Conservation (phyloP, 2,113 vertebrate species). For the Mugil cephalus region DNA sequence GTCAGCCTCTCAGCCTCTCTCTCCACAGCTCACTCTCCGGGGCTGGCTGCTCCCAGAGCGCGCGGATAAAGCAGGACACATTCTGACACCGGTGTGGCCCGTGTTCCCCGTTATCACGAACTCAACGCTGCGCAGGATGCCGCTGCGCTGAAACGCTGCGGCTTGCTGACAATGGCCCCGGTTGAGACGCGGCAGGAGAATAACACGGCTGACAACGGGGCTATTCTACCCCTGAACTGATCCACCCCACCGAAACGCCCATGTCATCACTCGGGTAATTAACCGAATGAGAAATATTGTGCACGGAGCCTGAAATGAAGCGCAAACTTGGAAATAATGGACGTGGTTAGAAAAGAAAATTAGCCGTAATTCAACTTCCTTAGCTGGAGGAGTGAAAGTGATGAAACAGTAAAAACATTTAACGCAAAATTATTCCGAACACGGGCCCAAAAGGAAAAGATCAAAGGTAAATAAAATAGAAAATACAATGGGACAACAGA, state of each 20-base stretch:
- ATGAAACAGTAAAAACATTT: not conserved
- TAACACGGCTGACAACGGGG: constrained; percentile 53
- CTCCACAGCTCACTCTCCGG: constrained; percentile 65
- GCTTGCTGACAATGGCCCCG: constrained; percentile 71
- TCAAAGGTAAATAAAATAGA: constrained; percentile 51
- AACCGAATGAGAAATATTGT: constrained; percentile 52
- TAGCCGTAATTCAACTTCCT: not conserved
- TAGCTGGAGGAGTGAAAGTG: not conserved
- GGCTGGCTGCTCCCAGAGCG: constrained; percentile 63
- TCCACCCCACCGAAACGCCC: constrained; percentile 47
- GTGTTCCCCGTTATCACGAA: constrained; percentile 71
- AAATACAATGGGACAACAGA: constrained; percentile 35
- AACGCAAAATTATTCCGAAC: not conserved
- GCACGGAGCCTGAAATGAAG: constrained; percentile 19
- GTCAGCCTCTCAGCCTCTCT: constrained; percentile 58
- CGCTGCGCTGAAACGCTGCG: constrained; percentile 68
- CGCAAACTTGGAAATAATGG: constrained; percentile 15
- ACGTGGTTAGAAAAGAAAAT: constrained; percentile 6
- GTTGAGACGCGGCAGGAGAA: constrained; percentile 68
- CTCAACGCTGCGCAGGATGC: constrained; percentile 69
- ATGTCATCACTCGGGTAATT: constrained; percentile 65
- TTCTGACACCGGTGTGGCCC: constrained; percentile 70
- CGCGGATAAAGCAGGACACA: constrained; percentile 73
- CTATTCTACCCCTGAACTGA: constrained; percentile 58
- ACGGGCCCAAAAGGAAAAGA: constrained; percentile 30